Conservation (phyloP, 2,797 vertebrate genomes). For the Danio tinwini region DNA sequence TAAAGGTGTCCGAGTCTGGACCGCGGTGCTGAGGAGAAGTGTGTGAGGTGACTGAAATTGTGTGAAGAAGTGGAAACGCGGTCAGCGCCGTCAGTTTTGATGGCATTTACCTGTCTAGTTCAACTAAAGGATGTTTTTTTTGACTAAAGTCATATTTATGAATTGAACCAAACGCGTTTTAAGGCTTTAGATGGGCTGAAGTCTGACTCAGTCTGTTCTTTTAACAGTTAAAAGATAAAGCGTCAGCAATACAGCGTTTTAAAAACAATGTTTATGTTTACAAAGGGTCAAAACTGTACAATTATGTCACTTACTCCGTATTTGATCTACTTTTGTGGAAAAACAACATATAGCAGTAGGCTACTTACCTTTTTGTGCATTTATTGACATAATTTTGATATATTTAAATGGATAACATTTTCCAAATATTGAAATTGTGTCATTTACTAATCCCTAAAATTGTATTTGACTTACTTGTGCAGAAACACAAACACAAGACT, state of each 20-base stretch:
- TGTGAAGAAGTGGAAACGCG: slow-evolving; percentile 12
- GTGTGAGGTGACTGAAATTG: neutral
- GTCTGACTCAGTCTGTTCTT: neutral
- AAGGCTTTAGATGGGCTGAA: neutral
- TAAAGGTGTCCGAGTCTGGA: slow-evolving; percentile 2
- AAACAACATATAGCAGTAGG: no score
- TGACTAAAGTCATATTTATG: neutral
- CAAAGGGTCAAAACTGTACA: no score
- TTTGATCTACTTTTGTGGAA: no score
- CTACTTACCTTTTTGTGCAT: no score
- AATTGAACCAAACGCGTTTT: slow-evolving; percentile 10
- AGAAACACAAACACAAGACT: no score
- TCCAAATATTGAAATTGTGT: no score
- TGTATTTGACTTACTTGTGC: no score
- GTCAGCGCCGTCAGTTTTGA: neutral
- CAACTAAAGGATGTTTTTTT: neutral
- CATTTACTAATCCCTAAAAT: no score
- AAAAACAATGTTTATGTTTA: neutral
- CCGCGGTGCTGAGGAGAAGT: neutral
- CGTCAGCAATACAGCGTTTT: neutral
- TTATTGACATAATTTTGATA: no score
- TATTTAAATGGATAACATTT: no score
- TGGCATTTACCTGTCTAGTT: neutral
- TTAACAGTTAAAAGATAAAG: neutral
- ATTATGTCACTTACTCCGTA: no score